Evolutionary conservation across 2,113 vertebrate genomes (phyloP).

Genomic region (Ciconia stormi): DNA sequence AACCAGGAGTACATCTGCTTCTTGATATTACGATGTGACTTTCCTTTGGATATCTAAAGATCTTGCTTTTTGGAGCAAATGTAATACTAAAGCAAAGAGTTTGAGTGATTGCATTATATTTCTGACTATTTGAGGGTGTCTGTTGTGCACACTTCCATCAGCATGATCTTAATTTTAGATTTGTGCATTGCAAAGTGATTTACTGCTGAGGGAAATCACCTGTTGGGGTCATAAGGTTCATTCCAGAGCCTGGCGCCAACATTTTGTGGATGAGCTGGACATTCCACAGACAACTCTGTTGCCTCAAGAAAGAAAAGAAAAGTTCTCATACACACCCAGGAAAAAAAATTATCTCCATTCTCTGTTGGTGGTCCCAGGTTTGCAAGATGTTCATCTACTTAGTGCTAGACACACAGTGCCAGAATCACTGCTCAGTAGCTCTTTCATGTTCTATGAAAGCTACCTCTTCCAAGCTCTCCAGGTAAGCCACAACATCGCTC

Average conservation of each 20-base stretch:
- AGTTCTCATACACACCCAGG: background rate
- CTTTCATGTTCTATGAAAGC: background rate
- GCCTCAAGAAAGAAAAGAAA: background rate
- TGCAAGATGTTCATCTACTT: background rate
- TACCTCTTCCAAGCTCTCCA: background rate
- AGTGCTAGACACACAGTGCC: background rate
- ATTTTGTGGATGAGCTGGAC: background rate
- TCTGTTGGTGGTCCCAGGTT: background rate
- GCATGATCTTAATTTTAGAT: background rate
- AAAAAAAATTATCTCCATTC: background rate
- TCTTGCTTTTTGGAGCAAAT: background rate
- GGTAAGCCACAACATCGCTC: background rate
- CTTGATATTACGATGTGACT: background rate
- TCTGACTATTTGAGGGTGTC: background rate
- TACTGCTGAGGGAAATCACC: background rate
- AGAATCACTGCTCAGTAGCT: background rate
- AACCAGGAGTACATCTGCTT: background rate
- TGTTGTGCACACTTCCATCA: background rate
- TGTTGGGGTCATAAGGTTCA: background rate
- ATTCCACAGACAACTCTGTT: background rate
- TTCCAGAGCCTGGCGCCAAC: background rate
- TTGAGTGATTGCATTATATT: background rate
- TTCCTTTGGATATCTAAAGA: background rate
- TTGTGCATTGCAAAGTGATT: background rate
- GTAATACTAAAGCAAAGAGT: background rate